Conservation (phyloP, 2,113 vertebrate genomes). For the Hirundichthys speculiger region DNA sequence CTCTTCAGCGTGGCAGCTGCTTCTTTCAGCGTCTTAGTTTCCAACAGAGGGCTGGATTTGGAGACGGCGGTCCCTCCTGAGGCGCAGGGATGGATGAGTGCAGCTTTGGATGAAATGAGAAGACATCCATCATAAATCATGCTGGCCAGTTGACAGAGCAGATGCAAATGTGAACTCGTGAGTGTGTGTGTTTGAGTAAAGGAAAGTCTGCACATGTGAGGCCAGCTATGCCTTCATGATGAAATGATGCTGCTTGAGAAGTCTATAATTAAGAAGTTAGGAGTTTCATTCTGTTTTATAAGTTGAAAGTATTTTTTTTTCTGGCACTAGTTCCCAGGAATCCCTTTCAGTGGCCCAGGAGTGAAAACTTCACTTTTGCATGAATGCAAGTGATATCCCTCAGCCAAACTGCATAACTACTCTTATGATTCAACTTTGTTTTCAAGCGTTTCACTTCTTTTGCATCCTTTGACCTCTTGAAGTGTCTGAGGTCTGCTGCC, state of each 20-base stretch:
- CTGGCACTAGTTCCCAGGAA: not conserved
- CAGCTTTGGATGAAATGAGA: constrained; percentile 54
- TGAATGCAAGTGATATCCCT: too few species aligned
- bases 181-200: not conserved
- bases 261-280: not conserved
- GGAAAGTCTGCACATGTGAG: too few species aligned
- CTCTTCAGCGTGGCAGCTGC: constrained; percentile 8
- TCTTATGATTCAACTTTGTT: not conserved
- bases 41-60: constrained; percentile 40
- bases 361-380: not conserved
- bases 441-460: not conserved
- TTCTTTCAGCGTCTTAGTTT: constrained; percentile 15
- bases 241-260: too few species aligned
- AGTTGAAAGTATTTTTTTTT: not conserved
- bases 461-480: not conserved
- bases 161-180: not conserved
- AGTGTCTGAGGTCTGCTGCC: constrained; percentile 3
- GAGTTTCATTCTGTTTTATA: not conserved
- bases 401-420: not conserved
- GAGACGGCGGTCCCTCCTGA: constrained; percentile 31
- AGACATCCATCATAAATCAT: constrained; percentile 54
- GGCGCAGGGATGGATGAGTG: constrained; percentile 28
- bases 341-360: not conserved
- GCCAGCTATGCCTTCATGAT: too few species aligned
- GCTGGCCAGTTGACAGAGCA: constrained; percentile 7